Evolutionary conservation across 2,888 invertebrate species (phyloP), one percentile per base, ranked within the genome.

Genomic region (Cordilura impudica): DNA sequence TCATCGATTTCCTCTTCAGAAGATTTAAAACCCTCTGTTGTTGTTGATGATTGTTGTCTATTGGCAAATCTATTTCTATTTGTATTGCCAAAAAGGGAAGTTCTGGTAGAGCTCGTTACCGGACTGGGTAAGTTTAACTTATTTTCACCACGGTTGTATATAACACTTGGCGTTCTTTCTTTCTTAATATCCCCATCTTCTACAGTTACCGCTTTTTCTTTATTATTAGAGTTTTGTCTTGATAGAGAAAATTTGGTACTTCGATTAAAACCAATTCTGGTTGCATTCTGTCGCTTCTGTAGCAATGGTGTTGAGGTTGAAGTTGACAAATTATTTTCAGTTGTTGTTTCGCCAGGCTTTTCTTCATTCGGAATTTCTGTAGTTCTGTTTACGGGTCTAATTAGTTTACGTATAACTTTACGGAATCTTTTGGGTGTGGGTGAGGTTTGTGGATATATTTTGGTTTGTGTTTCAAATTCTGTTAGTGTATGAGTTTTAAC

Each of bases 371-470:
- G 7, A 4, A 14, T 21, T 18, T 58, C 60, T 5, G 43, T 26
- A 4, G 67, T 81, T 18, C 29, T 69, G 21, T 77, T 81, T 2
- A 85, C 80, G 2, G 89, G 89, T 39, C 86, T 83, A 43, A 84
- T 82, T 14, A 88, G 78, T 53, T 87, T 86, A 23, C 86, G 86
- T 21, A 87, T 85, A 45, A 87, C 81, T 67, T 87, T 88, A 5
- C 88, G 86, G 77, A 86, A 83, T 26, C 86, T 86, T 83, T 88
- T 88, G 23, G 85, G 78, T 75, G 76, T 81, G 63, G 53, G 51
- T 39, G 79, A 70, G 29, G 77, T 47, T 54, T 63, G 66, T 72
- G 12, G 61, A 26, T 72, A 53, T 53, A 74, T 81, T 72, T 81
- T 75, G 23, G 81, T 82, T 45, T 78, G 67, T 72, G 66, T 81